Base-by-base conservation (phyloP, 37 sponge, comb jelly and placozoan genomes). In the Mnemiopsis leidyi region DNA sequence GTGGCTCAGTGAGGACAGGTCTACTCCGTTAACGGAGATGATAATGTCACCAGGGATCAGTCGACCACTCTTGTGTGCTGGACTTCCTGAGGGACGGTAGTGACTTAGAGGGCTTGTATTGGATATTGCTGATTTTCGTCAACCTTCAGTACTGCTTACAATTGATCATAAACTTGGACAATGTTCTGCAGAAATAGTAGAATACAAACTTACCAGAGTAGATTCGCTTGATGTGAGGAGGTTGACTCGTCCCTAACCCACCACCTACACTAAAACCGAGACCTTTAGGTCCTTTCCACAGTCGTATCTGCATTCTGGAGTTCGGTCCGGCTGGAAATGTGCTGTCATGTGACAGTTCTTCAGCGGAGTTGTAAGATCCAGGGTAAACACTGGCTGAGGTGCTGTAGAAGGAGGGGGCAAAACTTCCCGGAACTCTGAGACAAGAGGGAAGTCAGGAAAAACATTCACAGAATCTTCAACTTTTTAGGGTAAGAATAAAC, bases 211-310 rank as follows among this genome's bases (percentile, higher is more conserved):
- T 3, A 85, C 90, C 90, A 39, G 90, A 36, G 48, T 85, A 85
- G 23, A 85, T 85, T 33, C 90, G 32, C 61, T 85, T 85, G 90
- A 85, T 85, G 26, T 85, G 90, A 0, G 90, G 90, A 25, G 90
- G 90, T 26, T 85, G 90, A 0, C 61, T 36, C 2, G 90, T 85
- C 61, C 90, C 90, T 1, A 85, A 37, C 1, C 90, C 90, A 0
- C 90, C 90, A 3, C 90, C 90, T n/a, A 85, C 90, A 39, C 90
- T 85, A 29, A 85, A 85, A 2, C 90, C 90, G 25, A 85, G 90
- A 1, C 90, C 90, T 26, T 85, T 85, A 37, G 90, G 61, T 25
- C 90, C 90, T 28, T 85, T 85, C 90, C 90, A 85, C 2, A 85
- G 90, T 23, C 90, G 2, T 21, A 85, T 40, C 61, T 85, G 90